A percentile compares a stretch with the other conserved stretches of the same genome.
Evolutionary conservation across 2,888 invertebrate species (phyloP).

Genomic region (Neria commutata): DNA sequence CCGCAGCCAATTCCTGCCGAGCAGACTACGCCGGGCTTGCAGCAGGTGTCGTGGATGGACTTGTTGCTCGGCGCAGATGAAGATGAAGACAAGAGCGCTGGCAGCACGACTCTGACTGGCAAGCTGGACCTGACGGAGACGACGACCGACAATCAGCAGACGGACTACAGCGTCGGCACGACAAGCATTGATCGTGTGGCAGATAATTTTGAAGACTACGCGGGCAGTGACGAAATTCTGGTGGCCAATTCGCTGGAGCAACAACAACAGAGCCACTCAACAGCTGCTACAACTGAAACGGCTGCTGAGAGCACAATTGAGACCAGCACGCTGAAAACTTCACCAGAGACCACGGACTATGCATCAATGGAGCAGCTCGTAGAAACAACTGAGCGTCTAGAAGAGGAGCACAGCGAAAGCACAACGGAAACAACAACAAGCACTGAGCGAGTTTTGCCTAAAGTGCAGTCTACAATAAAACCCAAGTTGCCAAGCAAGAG

Average conservation of each 20-base stretch:
- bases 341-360: constrained; percentile 9
- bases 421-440: constrained; percentile 16
- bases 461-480: constrained; percentile 17
- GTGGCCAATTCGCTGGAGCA: constrained; percentile 41
- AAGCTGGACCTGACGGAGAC: constrained; percentile 18
- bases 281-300: neutral
- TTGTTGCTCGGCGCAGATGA: constrained; percentile 50
- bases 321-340: constrained; percentile 8
- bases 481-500: neutral
- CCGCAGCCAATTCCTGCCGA: constrained; percentile 25
- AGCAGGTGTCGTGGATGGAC: constrained; percentile 48
- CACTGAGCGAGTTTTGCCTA: neutral
- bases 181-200: constrained; percentile 41
- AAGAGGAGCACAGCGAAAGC: neutral
- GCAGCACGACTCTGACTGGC: constrained; percentile 7
- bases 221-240: constrained; percentile 40
- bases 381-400: neutral
- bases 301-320: neutral
- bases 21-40: constrained; percentile 26
- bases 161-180: constrained; percentile 23
- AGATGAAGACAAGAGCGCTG: constrained; percentile 31
- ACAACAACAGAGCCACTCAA: constrained; percentile 4
- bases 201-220: constrained; percentile 42
- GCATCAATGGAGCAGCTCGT: neutral
- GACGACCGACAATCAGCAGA: neutral